Evolutionary conservation across 2,888 invertebrate genomes (phyloP).

Genomic region (Linnaemya tessellans): DNA sequence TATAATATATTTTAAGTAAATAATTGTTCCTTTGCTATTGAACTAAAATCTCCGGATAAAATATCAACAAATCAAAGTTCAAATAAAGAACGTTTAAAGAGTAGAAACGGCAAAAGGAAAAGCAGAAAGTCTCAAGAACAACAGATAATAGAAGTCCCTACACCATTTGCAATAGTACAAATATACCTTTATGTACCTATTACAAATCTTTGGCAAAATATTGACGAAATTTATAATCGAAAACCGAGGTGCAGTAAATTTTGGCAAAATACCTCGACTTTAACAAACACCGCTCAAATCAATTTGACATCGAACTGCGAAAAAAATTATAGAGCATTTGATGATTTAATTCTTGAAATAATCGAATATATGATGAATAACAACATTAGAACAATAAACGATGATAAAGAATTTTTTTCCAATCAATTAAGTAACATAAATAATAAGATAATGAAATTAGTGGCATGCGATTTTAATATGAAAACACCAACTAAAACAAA

Average conservation of each 20-base stretch:
- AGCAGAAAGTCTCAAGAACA: background rate
- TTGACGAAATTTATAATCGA: background rate
- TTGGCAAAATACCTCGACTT: slow-evolving; percentile 17
- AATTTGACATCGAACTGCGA: background rate
- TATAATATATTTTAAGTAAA: slow-evolving; percentile 53
- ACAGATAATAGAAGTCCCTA: slow-evolving; percentile 13
- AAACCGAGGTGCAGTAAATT: slow-evolving; percentile 34
- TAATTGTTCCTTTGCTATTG: slow-evolving; percentile 66
- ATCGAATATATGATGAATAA: slow-evolving; percentile 65
- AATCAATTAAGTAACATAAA: slow-evolving; percentile 76
- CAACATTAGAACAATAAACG: slow-evolving; percentile 57
- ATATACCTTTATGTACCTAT: slow-evolving; percentile 67
- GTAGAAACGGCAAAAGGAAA: slow-evolving; percentile 5
- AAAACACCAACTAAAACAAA: slow-evolving; percentile 77
- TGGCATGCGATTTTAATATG: slow-evolving; percentile 77
- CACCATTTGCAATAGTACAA: slow-evolving; percentile 67
- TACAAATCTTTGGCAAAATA: slow-evolving; percentile 53
- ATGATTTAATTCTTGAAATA: slow-evolving; percentile 61
- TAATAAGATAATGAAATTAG: slow-evolving; percentile 76
- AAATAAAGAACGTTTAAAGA: background rate
- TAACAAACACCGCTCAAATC: background rate
- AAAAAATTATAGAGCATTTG: slow-evolving; percentile 63
- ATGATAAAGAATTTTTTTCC: slow-evolving; percentile 75
- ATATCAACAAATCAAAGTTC: background rate
- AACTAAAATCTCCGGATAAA: slow-evolving; percentile 57